These are phyloP conservation scores for Agelastica alni DNA, from an alignment of 2,888 invertebrate species.

Conservation along the genomic window DNA sequence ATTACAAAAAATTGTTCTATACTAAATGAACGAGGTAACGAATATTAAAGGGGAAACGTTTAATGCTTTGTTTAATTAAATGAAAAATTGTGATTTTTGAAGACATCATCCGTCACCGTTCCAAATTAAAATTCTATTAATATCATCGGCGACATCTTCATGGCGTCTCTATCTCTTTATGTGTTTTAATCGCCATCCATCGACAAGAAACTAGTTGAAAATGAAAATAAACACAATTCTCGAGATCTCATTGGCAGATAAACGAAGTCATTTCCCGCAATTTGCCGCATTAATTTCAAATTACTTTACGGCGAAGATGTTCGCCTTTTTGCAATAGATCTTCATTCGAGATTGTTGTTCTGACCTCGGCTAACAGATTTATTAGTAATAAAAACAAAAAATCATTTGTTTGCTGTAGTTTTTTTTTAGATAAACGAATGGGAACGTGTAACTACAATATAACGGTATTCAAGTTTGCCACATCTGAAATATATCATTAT, in stretches of 20 bases:
- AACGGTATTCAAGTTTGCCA: too few species aligned
- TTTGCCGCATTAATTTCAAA: conserved; percentile 37
- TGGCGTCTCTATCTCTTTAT: conserved; percentile 4
- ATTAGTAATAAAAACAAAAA: too few species aligned
- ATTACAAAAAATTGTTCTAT: too few species aligned
- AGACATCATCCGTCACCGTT: background rate
- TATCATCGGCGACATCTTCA: background rate
- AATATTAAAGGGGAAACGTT: too few species aligned
- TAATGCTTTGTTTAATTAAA: too few species aligned
- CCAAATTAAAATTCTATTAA: background rate
- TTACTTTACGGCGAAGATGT: conserved; percentile 30
- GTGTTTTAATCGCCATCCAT: conserved; percentile 13
- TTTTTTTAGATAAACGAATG: too few species aligned
- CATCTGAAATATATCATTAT: too few species aligned
- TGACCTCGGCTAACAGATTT: background rate
- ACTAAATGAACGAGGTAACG: too few species aligned
- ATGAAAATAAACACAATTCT: conserved; percentile 26
- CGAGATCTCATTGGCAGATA: conserved; percentile 30
- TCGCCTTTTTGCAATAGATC: conserved; percentile 23
- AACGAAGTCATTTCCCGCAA: conserved; percentile 36
- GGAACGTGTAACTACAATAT: too few species aligned
- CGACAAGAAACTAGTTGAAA: conserved; percentile 23
- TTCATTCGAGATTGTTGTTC: background rate
- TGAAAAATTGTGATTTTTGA: too few species aligned
- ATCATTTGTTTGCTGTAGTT: too few species aligned